Evolutionary conservation across 1,140 invertebrate genomes (phyloP).

Genomic region (Myzus persicae): DNA sequence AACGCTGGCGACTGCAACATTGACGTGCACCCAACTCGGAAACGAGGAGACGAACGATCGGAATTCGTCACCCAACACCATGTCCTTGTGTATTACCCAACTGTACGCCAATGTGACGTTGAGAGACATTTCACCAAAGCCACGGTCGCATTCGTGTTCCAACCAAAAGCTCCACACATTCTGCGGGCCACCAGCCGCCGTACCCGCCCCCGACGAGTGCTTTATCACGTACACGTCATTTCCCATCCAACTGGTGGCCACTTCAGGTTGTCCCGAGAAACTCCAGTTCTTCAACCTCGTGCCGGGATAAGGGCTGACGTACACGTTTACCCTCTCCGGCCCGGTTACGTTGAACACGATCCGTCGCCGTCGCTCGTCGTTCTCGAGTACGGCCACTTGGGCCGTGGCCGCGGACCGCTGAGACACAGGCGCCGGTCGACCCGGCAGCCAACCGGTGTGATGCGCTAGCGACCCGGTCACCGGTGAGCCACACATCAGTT

Average conservation of each 20-base stretch:
- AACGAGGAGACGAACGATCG: conserved; percentile 8
- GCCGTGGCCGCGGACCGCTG: background rate
- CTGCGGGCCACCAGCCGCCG: background rate
- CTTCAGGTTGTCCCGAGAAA: background rate
- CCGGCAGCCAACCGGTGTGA: background rate
- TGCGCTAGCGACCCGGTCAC: background rate
- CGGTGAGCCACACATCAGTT: conserved; percentile 25
- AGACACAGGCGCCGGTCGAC: too few relatives aligned
- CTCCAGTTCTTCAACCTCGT: background rate
- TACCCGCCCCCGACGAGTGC: background rate
- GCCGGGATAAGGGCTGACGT: conserved; percentile 36
- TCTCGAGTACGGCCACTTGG: background rate
- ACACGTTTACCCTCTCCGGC: conserved; percentile 36
- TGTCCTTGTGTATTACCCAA: conserved; percentile 18
- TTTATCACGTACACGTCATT: conserved; percentile 44
- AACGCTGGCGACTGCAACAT: background rate
- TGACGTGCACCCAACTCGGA: conserved; percentile 28
- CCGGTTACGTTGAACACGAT: conserved; percentile 31
- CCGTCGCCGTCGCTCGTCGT: background rate
- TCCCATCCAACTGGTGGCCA: background rate
- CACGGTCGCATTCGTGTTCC: conserved; percentile 7
- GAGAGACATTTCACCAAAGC: background rate
- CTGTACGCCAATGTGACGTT: conserved; percentile 26
- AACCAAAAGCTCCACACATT: conserved; percentile 24
- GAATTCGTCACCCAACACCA: conserved; percentile 31